Base-by-base conservation (phyloP, 2,113 vertebrate species). In the Heterotis niloticus region DNA sequence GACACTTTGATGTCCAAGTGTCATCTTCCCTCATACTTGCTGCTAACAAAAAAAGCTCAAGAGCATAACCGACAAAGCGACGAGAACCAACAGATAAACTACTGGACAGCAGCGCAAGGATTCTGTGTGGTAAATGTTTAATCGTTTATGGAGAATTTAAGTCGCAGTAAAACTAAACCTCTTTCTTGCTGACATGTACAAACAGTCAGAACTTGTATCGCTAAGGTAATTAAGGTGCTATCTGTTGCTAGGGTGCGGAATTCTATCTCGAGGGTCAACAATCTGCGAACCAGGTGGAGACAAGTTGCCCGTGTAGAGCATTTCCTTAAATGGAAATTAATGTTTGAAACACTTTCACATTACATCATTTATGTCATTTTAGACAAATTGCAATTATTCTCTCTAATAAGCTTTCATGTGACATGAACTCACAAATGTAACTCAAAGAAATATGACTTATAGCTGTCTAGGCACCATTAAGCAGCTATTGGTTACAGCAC, bases 261-360 rank as follows among this genome's bases (percentile, higher is more conserved):
- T 62, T 62, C 59, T 20, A 4, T 4, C 59, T 20, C 13, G 59
- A 62, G 59, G 59, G 59, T 62, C 59, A 62, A 20, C 13, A 62
- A 10, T 62, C 59, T 62, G 20, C 59, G 11, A 62, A 20, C 59
- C 59, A 62, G 59, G 59, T 62, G 59, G 59, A 17, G 59, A 20
- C 14, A 17, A 20, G 59, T 20, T 62, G 59, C 34, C 34, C 34
- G 34, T 44, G 34, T 44, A 44, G 34, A 44, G 34, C 34, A 62
- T 62, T 62, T 20, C 59, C 59, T 17, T 62, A 62, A 14, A 62
- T 62, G 20, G 59, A 62, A 62, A 62, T 20, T 17, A 71, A 79
- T 11, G 34, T 17, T 81, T 67, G 72, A 60, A 20, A 44, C 34
- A 73, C 20, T 52, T 52, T 73, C 81, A 75, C 82, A 79, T 66